phyloP scores from a whole-genome alignment of 2,888 invertebrate species.

The Bhutanitis thaidina region DNA sequence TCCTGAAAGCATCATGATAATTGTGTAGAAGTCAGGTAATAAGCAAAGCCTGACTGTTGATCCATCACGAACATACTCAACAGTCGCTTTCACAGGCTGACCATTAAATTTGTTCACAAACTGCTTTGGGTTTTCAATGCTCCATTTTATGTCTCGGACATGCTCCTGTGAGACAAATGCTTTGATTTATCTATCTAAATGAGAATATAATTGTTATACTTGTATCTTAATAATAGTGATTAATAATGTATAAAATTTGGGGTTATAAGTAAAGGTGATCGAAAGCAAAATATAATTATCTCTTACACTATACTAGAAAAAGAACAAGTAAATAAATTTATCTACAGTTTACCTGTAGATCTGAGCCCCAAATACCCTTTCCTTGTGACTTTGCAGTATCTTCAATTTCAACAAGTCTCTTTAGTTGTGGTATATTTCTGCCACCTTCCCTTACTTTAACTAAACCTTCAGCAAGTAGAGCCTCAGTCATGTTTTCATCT shows the following conservation, averaged over 20 bases:
- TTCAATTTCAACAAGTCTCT: constrained; percentile 90
- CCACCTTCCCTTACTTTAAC: constrained; percentile 86
- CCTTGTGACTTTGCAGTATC: constrained; percentile 92
- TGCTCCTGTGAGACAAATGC: constrained; percentile 76
- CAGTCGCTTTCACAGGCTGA: constrained; percentile 93
- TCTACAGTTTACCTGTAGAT: constrained; percentile 46
- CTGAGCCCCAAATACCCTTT: constrained; percentile 88
- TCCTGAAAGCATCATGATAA: constrained; percentile 97
- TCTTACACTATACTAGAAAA: too few species aligned
- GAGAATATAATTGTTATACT: too few species aligned
- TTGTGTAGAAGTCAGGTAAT: constrained; percentile 92
- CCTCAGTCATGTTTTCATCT: constrained; percentile 93
- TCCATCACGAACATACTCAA: constrained; percentile 98
- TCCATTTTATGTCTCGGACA: constrained; percentile 93
- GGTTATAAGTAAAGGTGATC: too few species aligned
- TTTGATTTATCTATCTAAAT: not conserved
- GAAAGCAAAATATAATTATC: too few species aligned
- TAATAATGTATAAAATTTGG: too few species aligned
- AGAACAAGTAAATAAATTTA: too few species aligned
- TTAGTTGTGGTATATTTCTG: constrained; percentile 82
- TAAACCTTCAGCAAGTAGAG: constrained; percentile 93
- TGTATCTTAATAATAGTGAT: too few species aligned
- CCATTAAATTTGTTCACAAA: constrained; percentile 90
- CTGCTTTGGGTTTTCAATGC: constrained; percentile 86
- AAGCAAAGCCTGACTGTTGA: constrained; percentile 96